Base-by-base conservation (phyloP, 2,888 invertebrate species). In the Temnothorax unifasciatus region DNA sequence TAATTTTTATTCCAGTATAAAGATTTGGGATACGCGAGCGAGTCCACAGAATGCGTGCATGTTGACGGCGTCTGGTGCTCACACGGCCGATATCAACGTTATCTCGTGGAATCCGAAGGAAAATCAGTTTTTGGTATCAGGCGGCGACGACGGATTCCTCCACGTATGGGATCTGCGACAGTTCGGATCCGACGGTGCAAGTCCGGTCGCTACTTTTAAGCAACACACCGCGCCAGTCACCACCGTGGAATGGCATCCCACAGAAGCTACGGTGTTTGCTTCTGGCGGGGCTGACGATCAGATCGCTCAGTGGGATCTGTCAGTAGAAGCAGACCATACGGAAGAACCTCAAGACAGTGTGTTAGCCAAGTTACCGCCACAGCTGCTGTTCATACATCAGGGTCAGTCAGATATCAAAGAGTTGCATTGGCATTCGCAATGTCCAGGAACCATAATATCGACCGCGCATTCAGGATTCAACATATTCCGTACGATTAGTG, bases 351-450 rank as follows among this genome's bases (percentile, higher is more conserved):
- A 93, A 88, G 94, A 93, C 87, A 91, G 64, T 86, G 94, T 91
- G 87, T 75, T 94, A 54, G 90, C 92, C 66, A 97, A 97, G 93
- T 95, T 99, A 76, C 99, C 99, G 41, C 98, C 99, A 0, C 99
- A 99, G 95, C 95, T 99, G 69, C 95, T 99, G 86, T 99, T 99
- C 95, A 98, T 99, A 90, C 99, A 99, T 94, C 98, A 99, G 96
- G 99, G 99, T 61, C 99, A 99, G 95, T 97, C 97, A 83, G 99
- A 99, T 94, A 97, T 99, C 82, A 99, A 99, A 95, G 99, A 99
- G 95, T 95, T 99, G 47, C 99, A 99, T 94, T 99, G 99, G 99
- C 99, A 99, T 95, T 97, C 97, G 41, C 99, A 99, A 95, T 96
- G 99, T 87, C 98, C 99, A 0, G 99, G 99, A 13, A 97, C 98